Conservation (phyloP, 2,888 invertebrate species). For the Synergus gifuensis region DNA sequence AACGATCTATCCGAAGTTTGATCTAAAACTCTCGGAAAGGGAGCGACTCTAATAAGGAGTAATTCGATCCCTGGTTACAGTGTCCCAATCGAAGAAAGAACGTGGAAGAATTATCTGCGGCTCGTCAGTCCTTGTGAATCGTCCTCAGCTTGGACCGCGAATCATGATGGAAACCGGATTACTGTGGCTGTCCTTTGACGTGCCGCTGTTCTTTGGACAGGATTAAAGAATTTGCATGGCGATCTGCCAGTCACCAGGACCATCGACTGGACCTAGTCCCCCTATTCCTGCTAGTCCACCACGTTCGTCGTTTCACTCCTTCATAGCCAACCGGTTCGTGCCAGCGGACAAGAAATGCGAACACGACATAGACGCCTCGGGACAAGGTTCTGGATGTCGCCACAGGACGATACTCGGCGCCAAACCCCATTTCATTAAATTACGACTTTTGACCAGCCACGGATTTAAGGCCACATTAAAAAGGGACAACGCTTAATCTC, state of each 20-base stretch:
- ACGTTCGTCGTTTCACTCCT: background rate
- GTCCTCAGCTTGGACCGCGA: constrained; percentile 37
- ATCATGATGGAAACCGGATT: constrained; percentile 59
- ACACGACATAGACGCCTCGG: constrained; percentile 41
- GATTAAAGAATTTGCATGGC: constrained; percentile 62
- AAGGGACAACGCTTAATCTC: constrained; percentile 29
- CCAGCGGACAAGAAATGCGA: constrained; percentile 43
- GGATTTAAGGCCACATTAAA: constrained; percentile 30
- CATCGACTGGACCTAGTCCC: constrained; percentile 1
- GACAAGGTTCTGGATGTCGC: constrained; percentile 46
- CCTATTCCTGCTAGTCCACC: background rate
- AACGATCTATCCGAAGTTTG: constrained; percentile 34
- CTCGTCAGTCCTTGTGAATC: constrained; percentile 52
- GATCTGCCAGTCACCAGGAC: constrained; percentile 53
- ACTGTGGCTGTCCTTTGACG: constrained; percentile 55
- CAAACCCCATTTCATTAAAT: constrained; percentile 33
- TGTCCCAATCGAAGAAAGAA: constrained; percentile 61
- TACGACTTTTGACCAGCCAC: constrained; percentile 30
- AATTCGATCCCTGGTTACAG: constrained; percentile 59
- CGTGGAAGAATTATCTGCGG: constrained; percentile 57
- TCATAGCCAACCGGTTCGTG: constrained; percentile 46
- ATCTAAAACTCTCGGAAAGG: constrained; percentile 31
- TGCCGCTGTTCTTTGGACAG: constrained; percentile 45
- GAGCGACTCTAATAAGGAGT: constrained; percentile 46
- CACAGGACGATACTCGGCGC: constrained; percentile 32